Evolutionary conservation across 2,797 vertebrate species (phyloP).

Genomic region (Neosalanx taihuensis): DNA sequence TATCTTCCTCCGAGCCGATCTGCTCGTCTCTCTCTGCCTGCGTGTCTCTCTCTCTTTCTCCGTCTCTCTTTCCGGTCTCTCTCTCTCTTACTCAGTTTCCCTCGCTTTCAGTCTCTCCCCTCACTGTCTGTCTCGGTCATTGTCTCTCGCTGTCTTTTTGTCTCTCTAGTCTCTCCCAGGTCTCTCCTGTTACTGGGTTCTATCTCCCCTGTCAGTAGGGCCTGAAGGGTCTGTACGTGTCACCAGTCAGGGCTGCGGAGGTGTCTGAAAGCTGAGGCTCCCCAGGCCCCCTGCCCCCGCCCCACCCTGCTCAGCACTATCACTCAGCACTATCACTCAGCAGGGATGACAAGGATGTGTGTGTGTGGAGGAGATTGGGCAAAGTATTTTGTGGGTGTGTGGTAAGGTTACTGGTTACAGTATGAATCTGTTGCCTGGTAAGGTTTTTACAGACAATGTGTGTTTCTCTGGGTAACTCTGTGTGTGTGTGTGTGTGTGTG

Average conservation of each 20-base stretch:
- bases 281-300: constrained; percentile 38
- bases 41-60: too few species aligned
- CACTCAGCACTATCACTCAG: constrained; percentile 34
- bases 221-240: constrained; percentile 29
- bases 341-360: constrained; percentile 4
- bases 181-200: too few species aligned
- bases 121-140: too few species aligned
- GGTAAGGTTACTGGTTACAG: background rate
- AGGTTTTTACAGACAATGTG: background rate
- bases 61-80: too few species aligned
- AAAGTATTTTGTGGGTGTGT: constrained; percentile 41
- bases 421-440: too few species aligned
- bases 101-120: too few species aligned
- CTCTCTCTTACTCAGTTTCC: too few species aligned
- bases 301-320: constrained; percentile 51
- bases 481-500: constrained; percentile 16
- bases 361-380: constrained; percentile 20
- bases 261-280: constrained; percentile 45
- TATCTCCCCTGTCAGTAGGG: constrained; percentile 11
- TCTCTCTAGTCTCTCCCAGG: background rate
- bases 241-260: constrained; percentile 30
- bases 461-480: constrained; percentile 21
- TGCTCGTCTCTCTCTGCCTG: background rate
- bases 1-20: background rate
- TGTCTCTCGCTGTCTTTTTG: too few species aligned